Conservation (phyloP, 2,113 vertebrate species). For the Eubucco bourcierii region DNA sequence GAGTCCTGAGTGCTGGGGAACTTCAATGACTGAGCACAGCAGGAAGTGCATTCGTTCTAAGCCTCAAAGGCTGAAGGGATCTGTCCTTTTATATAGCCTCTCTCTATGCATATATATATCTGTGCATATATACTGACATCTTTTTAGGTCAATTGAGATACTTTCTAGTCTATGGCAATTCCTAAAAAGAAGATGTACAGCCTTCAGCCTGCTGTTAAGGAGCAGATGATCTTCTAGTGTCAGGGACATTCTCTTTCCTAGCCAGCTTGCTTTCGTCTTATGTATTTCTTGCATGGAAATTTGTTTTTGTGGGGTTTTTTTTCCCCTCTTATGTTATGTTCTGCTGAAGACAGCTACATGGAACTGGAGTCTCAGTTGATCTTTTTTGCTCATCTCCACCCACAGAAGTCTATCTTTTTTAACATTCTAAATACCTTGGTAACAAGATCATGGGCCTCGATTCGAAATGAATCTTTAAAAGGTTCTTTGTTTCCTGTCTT, state of each 20-base stretch:
- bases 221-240: conserved; percentile 10
- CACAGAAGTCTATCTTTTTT: conserved; percentile 48
- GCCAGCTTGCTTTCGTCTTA: conserved; percentile 8
- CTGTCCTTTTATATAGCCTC: not conserved
- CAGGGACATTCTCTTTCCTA: not conserved
- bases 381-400: conserved; percentile 49
- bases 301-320: not conserved
- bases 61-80: conserved; percentile 1
- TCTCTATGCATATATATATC: not conserved
- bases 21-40: conserved; percentile 21
- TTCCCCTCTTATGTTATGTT: not conserved
- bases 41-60: conserved; percentile 14
- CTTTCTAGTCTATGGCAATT: not conserved
- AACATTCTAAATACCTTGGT: conserved; percentile 53
- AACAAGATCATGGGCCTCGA: conserved; percentile 51
- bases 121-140: not conserved
- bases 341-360: conserved; percentile 20
- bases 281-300: not conserved
- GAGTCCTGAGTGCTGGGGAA: not conserved
- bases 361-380: conserved; percentile 32
- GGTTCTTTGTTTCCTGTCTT: not conserved
- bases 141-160: conserved; percentile 6
- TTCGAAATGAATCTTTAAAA: conserved; percentile 18
- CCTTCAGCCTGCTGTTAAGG: not conserved
- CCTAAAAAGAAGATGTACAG: conserved; percentile 17